Base-by-base conservation (phyloP, 2,797 vertebrate species). In the Clarias laeviceps region DNA sequence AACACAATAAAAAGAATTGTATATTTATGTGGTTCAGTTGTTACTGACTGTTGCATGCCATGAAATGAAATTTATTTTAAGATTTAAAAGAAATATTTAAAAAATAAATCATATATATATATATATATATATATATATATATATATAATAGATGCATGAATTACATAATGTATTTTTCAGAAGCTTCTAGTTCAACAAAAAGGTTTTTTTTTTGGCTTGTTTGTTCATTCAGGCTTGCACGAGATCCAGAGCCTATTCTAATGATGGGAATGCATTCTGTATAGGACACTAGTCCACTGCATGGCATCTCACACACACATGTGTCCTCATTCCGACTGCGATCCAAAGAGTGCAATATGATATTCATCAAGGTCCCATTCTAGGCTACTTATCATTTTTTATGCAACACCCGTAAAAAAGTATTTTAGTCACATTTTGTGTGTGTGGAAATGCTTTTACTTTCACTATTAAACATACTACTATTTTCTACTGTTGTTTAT, bases 21-120 rank as follows among this genome's bases (percentile, higher is more conserved):
- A 27, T 17, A 82, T 84, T 85, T 87, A 74, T 77, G 81, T 84
- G 65, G 80, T 76, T 85, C 65, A 84, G 54, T 77, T 77, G 45
- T 82, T 54, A 37, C 66, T 68, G 85, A 81, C 37, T 68, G 9
- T 45, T 45, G 45, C 45, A 45, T 45, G 45, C 45, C 45, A 65
- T 62, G 61, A 82, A 79, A 84, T 27, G 6, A 32, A 57, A 20
- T 8, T 54, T 54, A 45, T 72, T n/a, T 24, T 24, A 40, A 24
- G 34, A 22, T 72, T 12, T 37, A 14, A 54, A 18, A 3, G 18
- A 9, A 74, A 74, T 18, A 74, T n/a, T 17, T n/a, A 3, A 70
- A 45, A 45, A 72, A 45, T 37, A 9, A 69, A 11, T 18, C 11
- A 45, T 45, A 40, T 37, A 37, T 6, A 37, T n/a, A n/a, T n/a